Evolutionary conservation across 2,113 vertebrate genomes (phyloP), one percentile per base, ranked within the genome.

Genomic region (Cyrtonyx montezumae): DNA sequence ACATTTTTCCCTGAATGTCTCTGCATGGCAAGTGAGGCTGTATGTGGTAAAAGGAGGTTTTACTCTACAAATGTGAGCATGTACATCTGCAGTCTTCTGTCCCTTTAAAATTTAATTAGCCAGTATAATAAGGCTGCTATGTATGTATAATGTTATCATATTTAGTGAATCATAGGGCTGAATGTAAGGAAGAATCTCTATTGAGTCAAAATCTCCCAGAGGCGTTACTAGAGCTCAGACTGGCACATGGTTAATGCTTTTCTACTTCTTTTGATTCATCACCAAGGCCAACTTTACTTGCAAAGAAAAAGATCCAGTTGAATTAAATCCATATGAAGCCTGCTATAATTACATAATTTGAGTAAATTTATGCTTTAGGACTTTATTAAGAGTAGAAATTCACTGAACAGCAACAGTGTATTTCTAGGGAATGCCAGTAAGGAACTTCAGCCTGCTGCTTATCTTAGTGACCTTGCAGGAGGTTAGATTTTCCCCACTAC

Each of bases 281-380:
- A 92, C 59, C 46, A 76, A 79, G 63, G 49, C 42, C 59, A 89
- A 48, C 46, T 91, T 79, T 23, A 87, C 67, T 89, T 2, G 2
- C 28, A 85, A 84, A 88, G 56, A 81, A 83, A 91, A 91, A 82
- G 59, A 89, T 70, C 28, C 59, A 49, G 43, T 89, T 76, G 79
- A 95, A 93, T 89, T 89, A 87, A 96, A 87, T 55, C 5, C 71
- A 43, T 43, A 91, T 74, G 81, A 93, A 55, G 8, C 32, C 42
- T 51, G 15, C 21, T 82, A 77, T 91, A 93, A 87, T 79, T 79
- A 82, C 76, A 37, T 26, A 69, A 84, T 69, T 69, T 92, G 46
- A 92, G 84, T 69, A 82, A 90, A 93, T 81, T 45, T 66, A 8
- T 94, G 67, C 32, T 53, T 71, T 76, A 87, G 63, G 81, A 91